Conservation (phyloP, 2,113 vertebrate genomes). For the Ailuropoda melanoleuca region DNA sequence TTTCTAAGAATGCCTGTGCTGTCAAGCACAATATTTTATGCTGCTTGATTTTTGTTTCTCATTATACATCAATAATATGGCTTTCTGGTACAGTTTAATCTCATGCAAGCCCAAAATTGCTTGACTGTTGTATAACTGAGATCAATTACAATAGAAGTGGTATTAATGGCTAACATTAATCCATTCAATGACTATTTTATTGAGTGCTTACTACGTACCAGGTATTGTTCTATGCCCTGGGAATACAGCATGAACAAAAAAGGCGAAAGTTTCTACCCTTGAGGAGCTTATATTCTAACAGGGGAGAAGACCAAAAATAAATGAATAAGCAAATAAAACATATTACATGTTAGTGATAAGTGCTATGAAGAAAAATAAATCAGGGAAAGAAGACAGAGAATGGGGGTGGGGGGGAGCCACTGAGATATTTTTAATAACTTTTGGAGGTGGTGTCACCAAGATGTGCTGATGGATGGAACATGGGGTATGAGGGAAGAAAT, state of each 20-base stretch:
- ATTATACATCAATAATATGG: background rate
- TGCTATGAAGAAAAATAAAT: background rate
- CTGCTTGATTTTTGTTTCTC: background rate
- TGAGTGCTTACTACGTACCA: background rate
- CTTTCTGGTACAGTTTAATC: constrained; percentile 2
- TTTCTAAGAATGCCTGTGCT: background rate
- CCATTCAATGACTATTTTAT: background rate
- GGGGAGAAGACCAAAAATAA: background rate
- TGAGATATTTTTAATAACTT: background rate
- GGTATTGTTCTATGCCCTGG: background rate
- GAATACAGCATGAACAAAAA: background rate
- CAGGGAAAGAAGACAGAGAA: background rate
- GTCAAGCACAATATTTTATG: background rate
- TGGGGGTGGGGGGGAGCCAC: background rate
- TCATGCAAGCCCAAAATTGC: background rate
- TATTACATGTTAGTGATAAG: background rate
- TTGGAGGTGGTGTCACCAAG: background rate
- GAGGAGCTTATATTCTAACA: background rate
- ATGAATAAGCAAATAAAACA: background rate
- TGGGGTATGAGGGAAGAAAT: background rate
- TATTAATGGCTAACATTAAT: background rate
- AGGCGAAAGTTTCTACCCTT: background rate
- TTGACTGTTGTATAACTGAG: background rate
- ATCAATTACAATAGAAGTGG: background rate
- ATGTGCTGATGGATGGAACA: background rate